Conservation (phyloP, 2,888 invertebrate species). For the Drosophila suboccidentalis region DNA sequence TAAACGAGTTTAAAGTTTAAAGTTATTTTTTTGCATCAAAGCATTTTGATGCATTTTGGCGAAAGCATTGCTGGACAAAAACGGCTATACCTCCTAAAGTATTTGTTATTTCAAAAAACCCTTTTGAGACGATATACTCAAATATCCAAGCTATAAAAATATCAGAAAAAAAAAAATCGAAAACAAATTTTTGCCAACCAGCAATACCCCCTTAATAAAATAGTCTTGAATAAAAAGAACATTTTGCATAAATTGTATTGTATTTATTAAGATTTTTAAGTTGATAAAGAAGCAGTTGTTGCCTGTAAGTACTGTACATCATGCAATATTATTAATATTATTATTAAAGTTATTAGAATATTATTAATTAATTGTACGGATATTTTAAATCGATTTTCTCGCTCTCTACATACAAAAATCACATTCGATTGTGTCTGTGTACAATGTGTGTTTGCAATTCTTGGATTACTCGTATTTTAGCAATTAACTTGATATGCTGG, state of each 20-base stretch:
- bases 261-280: constrained; percentile 42
- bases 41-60: no score
- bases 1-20: no score
- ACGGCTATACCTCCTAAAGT: no score
- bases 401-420: constrained; percentile 64
- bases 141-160: no score
- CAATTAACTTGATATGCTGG: constrained; percentile 39
- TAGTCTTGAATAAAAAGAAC: neutral
- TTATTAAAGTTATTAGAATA: constrained; percentile 13
- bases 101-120: no score
- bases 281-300: constrained; percentile 46
- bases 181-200: no score
- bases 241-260: constrained; percentile 26
- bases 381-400: constrained; percentile 30
- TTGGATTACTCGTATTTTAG: constrained; percentile 14
- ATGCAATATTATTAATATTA: constrained; percentile 33
- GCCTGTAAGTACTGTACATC: constrained; percentile 54
- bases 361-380: constrained; percentile 18
- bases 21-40: no score
- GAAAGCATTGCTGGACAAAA: no score
- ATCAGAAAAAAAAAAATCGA: no score
- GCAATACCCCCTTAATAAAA: neutral
- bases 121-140: no score
- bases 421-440: constrained; percentile 61
- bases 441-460: constrained; percentile 16